A percentile compares a stretch with the other conserved stretches of the same genome.
These are phyloP conservation scores for Eubasilissa regina DNA, from an alignment of 1,140 invertebrate species.

Conservation along the genomic window DNA sequence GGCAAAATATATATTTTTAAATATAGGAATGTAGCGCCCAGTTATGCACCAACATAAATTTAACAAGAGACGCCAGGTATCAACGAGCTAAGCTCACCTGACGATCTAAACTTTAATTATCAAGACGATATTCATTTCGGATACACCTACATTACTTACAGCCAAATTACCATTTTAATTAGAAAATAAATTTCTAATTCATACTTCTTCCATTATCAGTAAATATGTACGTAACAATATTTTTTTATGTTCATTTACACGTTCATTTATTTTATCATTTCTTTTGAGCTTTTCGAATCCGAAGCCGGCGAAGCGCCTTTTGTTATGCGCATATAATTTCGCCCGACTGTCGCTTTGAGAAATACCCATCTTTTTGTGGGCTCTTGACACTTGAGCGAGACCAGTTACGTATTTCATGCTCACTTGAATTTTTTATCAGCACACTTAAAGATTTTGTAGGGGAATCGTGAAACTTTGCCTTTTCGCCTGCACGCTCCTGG, in stretches of 20 bases:
- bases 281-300: neutral
- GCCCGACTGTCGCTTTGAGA: neutral
- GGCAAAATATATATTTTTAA: too few relatives aligned
- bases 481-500: neutral
- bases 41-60: too few relatives aligned
- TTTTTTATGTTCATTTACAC: neutral
- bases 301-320: neutral
- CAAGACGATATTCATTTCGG: too few relatives aligned
- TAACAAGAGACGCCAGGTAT: too few relatives aligned
- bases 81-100: too few relatives aligned
- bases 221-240: too few relatives aligned
- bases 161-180: too few relatives aligned
- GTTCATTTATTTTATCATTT: neutral
- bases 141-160: too few relatives aligned
- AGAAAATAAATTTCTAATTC: too few relatives aligned
- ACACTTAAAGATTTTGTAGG: neutral
- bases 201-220: too few relatives aligned
- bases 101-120: too few relatives aligned
- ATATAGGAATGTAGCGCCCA: too few relatives aligned
- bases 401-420: neutral
- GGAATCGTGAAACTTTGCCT: neutral
- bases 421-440: slow-evolving; percentile 16
- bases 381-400: neutral
- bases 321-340: neutral
- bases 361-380: neutral